These are phyloP conservation scores for Cheilosia soror DNA, from an alignment of 2,888 invertebrate genomes.

Conservation along the genomic window DNA sequence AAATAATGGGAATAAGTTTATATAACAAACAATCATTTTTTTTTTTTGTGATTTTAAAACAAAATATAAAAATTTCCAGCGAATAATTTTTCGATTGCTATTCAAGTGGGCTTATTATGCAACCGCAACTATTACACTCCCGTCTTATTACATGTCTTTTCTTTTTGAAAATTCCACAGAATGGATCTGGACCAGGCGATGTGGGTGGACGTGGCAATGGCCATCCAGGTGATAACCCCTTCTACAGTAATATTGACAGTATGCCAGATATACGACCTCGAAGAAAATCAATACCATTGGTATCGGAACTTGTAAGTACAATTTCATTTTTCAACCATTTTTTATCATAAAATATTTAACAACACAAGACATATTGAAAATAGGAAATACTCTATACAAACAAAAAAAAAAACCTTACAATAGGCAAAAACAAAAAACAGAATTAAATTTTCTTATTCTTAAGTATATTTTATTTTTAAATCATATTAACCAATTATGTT, in stretches of 20 bases:
- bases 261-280: conserved; percentile 99
- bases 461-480: conserved; percentile 36
- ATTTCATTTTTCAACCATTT: neutral
- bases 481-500: conserved; percentile 71
- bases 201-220: conserved; percentile 92
- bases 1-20: too few species aligned
- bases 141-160: neutral
- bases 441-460: conserved; percentile 24
- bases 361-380: neutral
- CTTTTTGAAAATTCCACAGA: conserved; percentile 85
- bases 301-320: conserved; percentile 98
- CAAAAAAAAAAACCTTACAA: neutral
- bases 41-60: too few species aligned
- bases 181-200: conserved; percentile 92
- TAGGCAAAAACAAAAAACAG: conserved; percentile 9
- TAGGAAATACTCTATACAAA: conserved; percentile 3
- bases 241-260: conserved; percentile 99
- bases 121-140: neutral
- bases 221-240: conserved; percentile 97
- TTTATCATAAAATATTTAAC: neutral
- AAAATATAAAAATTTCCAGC: neutral
- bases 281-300: conserved; percentile 98
- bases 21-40: too few species aligned
- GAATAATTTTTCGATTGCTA: conserved; percentile 8
- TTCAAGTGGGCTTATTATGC: neutral